Evolutionary conservation across 2,888 invertebrate genomes (phyloP).

Genomic region (Chymomyza amoena): DNA sequence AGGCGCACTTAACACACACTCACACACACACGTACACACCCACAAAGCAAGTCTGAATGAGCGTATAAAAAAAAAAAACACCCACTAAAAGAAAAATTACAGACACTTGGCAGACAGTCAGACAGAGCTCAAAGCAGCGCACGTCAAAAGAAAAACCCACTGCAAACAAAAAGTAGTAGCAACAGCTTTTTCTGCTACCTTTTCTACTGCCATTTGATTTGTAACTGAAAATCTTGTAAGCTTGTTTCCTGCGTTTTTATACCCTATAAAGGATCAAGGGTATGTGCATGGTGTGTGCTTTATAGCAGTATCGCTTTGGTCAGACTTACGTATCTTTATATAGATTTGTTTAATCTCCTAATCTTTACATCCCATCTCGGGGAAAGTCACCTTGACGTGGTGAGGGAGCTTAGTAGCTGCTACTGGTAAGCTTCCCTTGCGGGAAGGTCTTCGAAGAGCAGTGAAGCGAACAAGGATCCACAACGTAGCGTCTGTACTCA

Average conservation of each 20-base stretch:
- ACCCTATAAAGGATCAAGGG: too few species aligned
- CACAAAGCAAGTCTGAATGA: background rate
- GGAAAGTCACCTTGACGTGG: too few species aligned
- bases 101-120: constrained; percentile 64
- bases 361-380: too few species aligned
- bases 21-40: constrained; percentile 25
- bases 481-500: too few species aligned
- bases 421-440: too few species aligned
- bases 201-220: constrained; percentile 19
- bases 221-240: constrained; percentile 4
- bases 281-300: too few species aligned
- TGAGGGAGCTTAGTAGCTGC: too few species aligned
- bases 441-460: too few species aligned
- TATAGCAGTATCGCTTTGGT: too few species aligned
- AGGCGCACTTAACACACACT: constrained; percentile 62
- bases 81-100: constrained; percentile 60
- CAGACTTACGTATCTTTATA: too few species aligned
- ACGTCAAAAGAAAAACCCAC: constrained; percentile 12
- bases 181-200: constrained; percentile 10
- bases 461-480: too few species aligned
- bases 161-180: background rate
- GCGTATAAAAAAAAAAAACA: constrained; percentile 49
- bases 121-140: constrained; percentile 8
- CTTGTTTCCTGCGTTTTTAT: background rate
- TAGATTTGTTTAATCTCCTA: too few species aligned